These are phyloP conservation scores for Brachypteracias leptosomus DNA, from an alignment of 2,113 vertebrate genomes.

Conservation along the genomic window DNA sequence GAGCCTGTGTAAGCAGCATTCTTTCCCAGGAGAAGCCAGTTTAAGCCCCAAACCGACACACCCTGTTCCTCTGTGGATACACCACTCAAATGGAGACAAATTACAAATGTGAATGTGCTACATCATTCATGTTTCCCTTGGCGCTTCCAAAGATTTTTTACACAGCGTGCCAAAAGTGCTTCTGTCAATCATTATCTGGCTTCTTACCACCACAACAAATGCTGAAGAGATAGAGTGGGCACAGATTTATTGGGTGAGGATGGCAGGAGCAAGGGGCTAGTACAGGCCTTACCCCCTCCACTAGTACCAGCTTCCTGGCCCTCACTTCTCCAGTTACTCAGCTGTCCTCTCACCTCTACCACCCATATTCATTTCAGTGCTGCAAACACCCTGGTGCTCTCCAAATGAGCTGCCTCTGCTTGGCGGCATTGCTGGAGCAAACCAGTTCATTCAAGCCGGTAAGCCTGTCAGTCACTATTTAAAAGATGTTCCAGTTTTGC, in stretches of 20 bases:
- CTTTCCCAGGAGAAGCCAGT: background rate
- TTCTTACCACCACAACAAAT: background rate
- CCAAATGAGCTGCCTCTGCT: background rate
- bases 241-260: background rate
- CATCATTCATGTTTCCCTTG: constrained; percentile 22
- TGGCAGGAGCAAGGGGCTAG: background rate
- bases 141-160: background rate
- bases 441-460: background rate
- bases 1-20: background rate
- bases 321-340: background rate
- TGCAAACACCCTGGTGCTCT: background rate
- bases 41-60: background rate
- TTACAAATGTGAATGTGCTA: constrained; percentile 20
- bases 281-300: background rate
- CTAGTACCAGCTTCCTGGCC: background rate
- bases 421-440: background rate
- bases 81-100: background rate
- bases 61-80: background rate
- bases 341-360: background rate
- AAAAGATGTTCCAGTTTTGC: constrained; percentile 25
- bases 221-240: background rate
- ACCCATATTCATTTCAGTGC: background rate
- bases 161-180: background rate
- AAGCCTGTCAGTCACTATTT: constrained; percentile 13
- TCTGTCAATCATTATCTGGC: background rate